Percentiles rank a stretch among this genome's conserved stretches.
Conservation (phyloP, 2,888 invertebrate species). For the Chouioia cunea region DNA sequence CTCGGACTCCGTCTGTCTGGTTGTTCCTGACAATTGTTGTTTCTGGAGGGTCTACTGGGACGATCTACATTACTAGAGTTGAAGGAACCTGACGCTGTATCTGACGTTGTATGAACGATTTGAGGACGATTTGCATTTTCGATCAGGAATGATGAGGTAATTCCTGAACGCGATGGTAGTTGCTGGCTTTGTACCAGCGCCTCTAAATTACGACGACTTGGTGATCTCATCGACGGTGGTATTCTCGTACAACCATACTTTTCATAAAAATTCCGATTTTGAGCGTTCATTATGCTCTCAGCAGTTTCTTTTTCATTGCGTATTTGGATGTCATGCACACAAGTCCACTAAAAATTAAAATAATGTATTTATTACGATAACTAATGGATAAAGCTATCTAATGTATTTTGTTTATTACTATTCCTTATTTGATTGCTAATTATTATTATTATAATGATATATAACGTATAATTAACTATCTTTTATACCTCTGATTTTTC, state of each 20-base stretch:
- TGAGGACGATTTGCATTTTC: constrained; percentile 58
- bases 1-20: constrained; percentile 50
- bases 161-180: constrained; percentile 59
- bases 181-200: constrained; percentile 54
- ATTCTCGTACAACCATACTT: neutral
- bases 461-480: neutral
- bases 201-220: constrained; percentile 53
- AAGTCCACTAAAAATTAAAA: constrained; percentile 83
- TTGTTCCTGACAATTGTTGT: constrained; percentile 55
- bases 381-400: constrained; percentile 3
- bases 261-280: too few relatives aligned
- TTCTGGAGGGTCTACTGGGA: constrained; percentile 54
- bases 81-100: constrained; percentile 50
- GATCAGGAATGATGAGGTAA: constrained; percentile 61
- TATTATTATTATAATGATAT: constrained; percentile 12
- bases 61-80: constrained; percentile 54
- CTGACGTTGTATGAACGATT: constrained; percentile 52
- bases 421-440: constrained; percentile 5
- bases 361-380: neutral
- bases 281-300: constrained; percentile 54
- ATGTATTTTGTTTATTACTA: constrained; percentile 6
- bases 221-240: constrained; percentile 18
- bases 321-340: constrained; percentile 92
- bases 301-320: constrained; percentile 65
- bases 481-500: constrained; percentile 83